Evolutionary conservation across 2,113 vertebrate species (phyloP).

Genomic region (Ciconia stormi): DNA sequence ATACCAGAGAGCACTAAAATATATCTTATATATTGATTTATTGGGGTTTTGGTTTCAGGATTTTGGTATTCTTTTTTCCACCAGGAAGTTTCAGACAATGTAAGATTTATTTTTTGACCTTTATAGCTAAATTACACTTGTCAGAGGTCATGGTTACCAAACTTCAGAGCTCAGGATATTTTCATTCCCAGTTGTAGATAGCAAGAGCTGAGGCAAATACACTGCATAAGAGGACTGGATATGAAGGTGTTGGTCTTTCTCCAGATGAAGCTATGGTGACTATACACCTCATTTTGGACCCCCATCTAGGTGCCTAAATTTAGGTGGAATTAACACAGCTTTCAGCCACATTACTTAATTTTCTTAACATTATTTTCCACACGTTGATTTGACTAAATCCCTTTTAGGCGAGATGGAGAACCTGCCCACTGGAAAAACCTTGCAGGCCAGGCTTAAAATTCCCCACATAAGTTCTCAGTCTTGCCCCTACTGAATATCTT

Average conservation of each 20-base stretch:
- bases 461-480: neutral
- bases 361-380: neutral
- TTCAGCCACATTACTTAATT: neutral
- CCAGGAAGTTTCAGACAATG: neutral
- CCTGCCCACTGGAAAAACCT: neutral
- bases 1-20: neutral
- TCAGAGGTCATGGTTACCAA: neutral
- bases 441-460: neutral
- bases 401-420: neutral
- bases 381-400: neutral
- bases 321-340: neutral
- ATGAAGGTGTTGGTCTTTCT: neutral
- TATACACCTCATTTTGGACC: neutral
- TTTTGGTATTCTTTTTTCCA: neutral
- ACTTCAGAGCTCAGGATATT: neutral
- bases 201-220: neutral
- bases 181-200: neutral
- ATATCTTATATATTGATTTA: neutral
- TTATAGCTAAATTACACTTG: neutral
- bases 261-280: neutral
- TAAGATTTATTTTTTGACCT: neutral
- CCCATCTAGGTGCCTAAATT: neutral
- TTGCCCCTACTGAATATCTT: neutral
- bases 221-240: fast-evolving
- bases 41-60: neutral